Percentiles rank a stretch among this genome's conserved stretches.
phyloP scores from a whole-genome alignment of 2,888 invertebrate genomes.

The Blera fallax region DNA sequence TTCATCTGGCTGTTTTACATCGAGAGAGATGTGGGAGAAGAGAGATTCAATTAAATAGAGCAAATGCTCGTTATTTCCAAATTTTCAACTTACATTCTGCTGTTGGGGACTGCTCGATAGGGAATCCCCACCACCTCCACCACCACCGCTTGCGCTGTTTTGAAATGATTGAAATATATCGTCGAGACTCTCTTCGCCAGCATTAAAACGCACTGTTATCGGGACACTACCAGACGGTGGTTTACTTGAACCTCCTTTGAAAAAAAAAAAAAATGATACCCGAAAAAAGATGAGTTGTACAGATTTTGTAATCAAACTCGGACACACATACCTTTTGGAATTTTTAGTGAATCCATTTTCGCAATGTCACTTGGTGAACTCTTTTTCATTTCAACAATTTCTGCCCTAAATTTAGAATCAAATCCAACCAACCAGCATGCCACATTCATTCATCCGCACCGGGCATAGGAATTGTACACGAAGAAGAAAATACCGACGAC shows the following conservation, averaged over 20 bases:
- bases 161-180: conserved; percentile 81
- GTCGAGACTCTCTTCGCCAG: conserved; percentile 81
- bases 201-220: conserved; percentile 81
- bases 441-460: conserved; percentile 62
- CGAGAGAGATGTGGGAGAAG: neutral
- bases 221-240: conserved; percentile 77
- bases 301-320: no score
- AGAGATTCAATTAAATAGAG: conserved; percentile 45
- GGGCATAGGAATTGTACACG: conserved; percentile 8
- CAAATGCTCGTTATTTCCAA: conserved; percentile 17
- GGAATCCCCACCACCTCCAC: conserved; percentile 76
- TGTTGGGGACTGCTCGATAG: conserved; percentile 80
- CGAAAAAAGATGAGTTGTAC: no score
- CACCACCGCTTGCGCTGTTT: conserved; percentile 74
- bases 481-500: conserved; percentile 40
- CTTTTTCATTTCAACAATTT: conserved; percentile 73
- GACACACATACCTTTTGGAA: conserved; percentile 79
- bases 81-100: conserved; percentile 74
- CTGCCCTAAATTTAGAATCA: conserved; percentile 74
- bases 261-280: conserved; percentile 7
- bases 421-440: conserved; percentile 20
- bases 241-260: conserved; percentile 76
- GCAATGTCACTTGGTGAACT: conserved; percentile 72
- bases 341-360: conserved; percentile 80
- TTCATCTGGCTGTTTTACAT: conserved; percentile 77